These are phyloP conservation scores for Bovichtus variegatus DNA, from an alignment of 2,797 vertebrate genomes.

Conservation along the genomic window DNA sequence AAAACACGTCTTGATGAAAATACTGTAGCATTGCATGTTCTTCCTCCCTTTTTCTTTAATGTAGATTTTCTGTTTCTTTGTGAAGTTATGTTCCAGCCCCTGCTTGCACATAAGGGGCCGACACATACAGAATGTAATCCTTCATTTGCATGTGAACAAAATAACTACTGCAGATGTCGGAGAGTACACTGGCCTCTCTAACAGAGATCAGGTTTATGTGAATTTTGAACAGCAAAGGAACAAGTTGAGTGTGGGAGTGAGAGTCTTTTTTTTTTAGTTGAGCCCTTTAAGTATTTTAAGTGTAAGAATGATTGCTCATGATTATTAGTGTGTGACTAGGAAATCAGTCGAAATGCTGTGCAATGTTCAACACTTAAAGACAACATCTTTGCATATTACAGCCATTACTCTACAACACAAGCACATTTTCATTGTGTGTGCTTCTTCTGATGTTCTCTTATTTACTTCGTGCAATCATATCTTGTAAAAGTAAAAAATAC, in stretches of 20 bases:
- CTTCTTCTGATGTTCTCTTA: constrained; percentile 37
- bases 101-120: constrained; percentile 76
- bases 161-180: constrained; percentile 68
- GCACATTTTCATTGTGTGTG: constrained; percentile 55
- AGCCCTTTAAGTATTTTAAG: constrained; percentile 54
- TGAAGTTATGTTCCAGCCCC: constrained; percentile 70
- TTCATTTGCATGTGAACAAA: constrained; percentile 79
- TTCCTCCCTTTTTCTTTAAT: constrained; percentile 59
- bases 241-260: constrained; percentile 56
- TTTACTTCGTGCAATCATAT: constrained; percentile 47
- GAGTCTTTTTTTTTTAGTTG: constrained; percentile 37
- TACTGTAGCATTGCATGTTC: constrained; percentile 83
- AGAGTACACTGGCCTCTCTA: constrained; percentile 60
- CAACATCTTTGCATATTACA: constrained; percentile 60
- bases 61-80: constrained; percentile 70
- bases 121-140: constrained; percentile 71
- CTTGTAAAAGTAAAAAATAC: constrained; percentile 49
- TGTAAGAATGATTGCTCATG: constrained; percentile 58
- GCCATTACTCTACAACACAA: constrained; percentile 50
- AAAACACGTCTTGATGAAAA: constrained; percentile 60
- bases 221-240: constrained; percentile 49
- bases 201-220: constrained; percentile 53
- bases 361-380: constrained; percentile 51
- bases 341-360: constrained; percentile 47
- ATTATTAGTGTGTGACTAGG: constrained; percentile 47